phyloP scores from a whole-genome alignment of 1,140 invertebrate genomes.

The Drosophila pandora region DNA sequence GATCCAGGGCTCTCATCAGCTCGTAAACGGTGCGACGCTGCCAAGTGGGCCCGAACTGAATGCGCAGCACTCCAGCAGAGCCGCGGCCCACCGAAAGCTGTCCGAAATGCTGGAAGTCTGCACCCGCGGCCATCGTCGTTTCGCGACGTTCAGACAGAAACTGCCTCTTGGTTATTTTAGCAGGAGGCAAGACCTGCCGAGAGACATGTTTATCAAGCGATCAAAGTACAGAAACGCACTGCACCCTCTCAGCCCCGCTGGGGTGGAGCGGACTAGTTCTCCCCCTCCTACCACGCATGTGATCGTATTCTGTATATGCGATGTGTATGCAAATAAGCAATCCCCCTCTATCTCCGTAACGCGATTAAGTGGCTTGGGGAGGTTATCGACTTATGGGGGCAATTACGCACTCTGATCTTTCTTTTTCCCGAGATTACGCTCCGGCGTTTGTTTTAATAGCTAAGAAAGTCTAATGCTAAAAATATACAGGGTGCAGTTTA shows the following conservation, averaged over 20 bases:
- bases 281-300: not conserved
- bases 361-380: not conserved
- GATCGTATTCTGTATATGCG: not conserved
- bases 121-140: not conserved
- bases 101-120: slow-evolving; percentile 45
- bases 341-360: not conserved
- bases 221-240: slow-evolving; percentile 22
- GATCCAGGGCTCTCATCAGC: slow-evolving; percentile 58
- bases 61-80: slow-evolving; percentile 71
- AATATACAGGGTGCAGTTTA: slow-evolving; percentile 23
- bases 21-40: slow-evolving; percentile 83
- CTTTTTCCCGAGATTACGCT: not conserved
- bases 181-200: not conserved
- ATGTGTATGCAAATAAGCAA: slow-evolving; percentile 6
- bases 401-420: not conserved
- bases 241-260: not conserved
- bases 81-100: slow-evolving; percentile 54
- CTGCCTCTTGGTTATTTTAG: not conserved
- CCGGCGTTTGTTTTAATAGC: slow-evolving; percentile 17
- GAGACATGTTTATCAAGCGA: not conserved
- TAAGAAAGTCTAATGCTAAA: slow-evolving; percentile 28
- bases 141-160: slow-evolving; percentile 14
- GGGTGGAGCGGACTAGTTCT: not conserved
- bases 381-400: slow-evolving; percentile 16
- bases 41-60: slow-evolving; percentile 89